These are phyloP conservation scores for Probaryconus sp. DNA, from an alignment of 1,140 invertebrate species.

Conservation along the genomic window DNA sequence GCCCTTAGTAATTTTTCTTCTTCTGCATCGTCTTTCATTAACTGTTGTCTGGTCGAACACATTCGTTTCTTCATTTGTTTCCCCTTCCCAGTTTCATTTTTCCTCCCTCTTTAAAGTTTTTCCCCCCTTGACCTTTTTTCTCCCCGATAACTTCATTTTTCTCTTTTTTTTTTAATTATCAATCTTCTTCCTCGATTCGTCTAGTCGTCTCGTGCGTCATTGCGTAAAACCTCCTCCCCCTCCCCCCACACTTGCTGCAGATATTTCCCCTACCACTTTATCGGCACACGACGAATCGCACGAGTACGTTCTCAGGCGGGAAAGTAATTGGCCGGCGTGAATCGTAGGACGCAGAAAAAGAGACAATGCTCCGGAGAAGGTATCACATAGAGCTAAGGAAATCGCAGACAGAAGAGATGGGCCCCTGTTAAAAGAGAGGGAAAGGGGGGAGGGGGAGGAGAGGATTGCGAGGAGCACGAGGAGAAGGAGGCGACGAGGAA, in stretches of 20 bases:
- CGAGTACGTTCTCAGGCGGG: conserved; percentile 59
- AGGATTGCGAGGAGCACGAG: conserved; percentile 3
- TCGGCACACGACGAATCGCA: conserved; percentile 53
- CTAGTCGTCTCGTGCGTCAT: conserved; percentile 24
- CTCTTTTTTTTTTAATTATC: conserved; percentile 25
- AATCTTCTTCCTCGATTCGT: conserved; percentile 37
- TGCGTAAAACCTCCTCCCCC: conserved; percentile 24
- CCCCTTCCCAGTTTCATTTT: too few relatives aligned
- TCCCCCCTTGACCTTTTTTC: too few relatives aligned
- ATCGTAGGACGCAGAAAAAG: conserved; percentile 9
- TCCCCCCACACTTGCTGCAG: conserved; percentile 26
- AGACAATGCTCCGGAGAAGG: conserved; percentile 14
- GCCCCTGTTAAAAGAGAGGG: conserved; percentile 18
- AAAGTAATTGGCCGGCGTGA: conserved; percentile 60
- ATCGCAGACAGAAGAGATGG: conserved; percentile 8
- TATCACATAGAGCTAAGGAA: conserved; percentile 17
- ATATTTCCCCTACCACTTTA: conserved; percentile 9
- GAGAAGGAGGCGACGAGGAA: conserved; percentile 66
- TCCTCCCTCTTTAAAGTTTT: conserved; percentile 32
- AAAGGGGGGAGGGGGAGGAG: conserved; percentile 9
- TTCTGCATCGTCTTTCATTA: too few relatives aligned
- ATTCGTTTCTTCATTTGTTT: too few relatives aligned
- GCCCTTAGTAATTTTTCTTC: too few relatives aligned
- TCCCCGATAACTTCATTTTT: neutral
- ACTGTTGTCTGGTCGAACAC: too few relatives aligned